These are phyloP conservation scores for Petromus typicus DNA, from an alignment of 2,113 vertebrate species.

Conservation along the genomic window DNA sequence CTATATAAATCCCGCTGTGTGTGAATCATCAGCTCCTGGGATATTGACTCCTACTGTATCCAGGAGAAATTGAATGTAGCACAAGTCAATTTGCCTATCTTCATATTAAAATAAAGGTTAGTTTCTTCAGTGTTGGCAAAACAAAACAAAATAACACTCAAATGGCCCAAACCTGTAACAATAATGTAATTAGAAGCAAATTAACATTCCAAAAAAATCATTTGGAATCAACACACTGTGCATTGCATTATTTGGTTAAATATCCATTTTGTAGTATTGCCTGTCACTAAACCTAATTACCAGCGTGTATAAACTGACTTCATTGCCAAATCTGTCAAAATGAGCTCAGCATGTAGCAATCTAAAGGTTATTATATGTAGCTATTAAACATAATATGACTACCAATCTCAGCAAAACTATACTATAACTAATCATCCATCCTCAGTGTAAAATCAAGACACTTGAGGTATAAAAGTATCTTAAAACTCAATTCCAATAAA, in stretches of 20 bases:
- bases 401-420: constrained; percentile 6
- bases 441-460: neutral
- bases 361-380: constrained; percentile 8
- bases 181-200: constrained; percentile 46
- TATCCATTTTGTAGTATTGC: constrained; percentile 51
- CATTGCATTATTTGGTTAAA: constrained; percentile 63
- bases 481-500: neutral
- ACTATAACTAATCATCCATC: neutral
- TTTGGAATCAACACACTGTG: constrained; percentile 55
- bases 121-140: neutral
- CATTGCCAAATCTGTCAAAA: constrained; percentile 60
- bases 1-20: neutral
- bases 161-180: neutral
- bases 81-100: neutral
- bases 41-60: neutral
- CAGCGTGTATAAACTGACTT: constrained; percentile 52
- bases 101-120: neutral
- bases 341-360: neutral
- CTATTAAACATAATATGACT: constrained; percentile 11
- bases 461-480: neutral
- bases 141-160: constrained; percentile 18
- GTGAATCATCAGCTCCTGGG: neutral
- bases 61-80: neutral
- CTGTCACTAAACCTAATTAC: constrained; percentile 67
- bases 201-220: constrained; percentile 33